Base-by-base conservation (phyloP, 2,888 invertebrate species). In the Liopterus haemorrhoidalis region DNA sequence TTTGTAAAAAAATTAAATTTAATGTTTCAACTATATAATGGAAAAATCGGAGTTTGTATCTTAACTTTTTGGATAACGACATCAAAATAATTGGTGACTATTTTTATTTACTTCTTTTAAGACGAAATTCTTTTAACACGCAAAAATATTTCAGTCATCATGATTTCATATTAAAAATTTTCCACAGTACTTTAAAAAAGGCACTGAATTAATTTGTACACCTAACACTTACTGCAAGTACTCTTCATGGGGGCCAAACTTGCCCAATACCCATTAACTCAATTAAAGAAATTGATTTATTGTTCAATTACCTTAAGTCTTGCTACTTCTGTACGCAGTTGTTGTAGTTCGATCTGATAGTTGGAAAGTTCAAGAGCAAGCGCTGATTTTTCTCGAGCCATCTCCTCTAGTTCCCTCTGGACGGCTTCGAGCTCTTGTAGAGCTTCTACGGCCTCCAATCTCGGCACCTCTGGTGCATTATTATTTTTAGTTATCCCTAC, bases 251-350 rank as follows among this genome's bases (percentile, higher is more conserved):
- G n/a, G n/a, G n/a, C n/a, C n/a, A n/a, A n/a, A n/a, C n/a, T n/a
- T n/a, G n/a, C n/a, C n/a, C 27, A 14, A 25, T n/a, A 25, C n/a
- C 1, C 19, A 22, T 11, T 8, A 22, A 36, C 12, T 11, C 14
- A 20, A 30, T 5, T 12, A 37, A 39, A 16, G 8, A 40, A 19
- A 25, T 28, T 8, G 9, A 24, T 8, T 47, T 9, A 20, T 16
- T 30, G 46, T 49, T 53, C 33, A 51, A 52, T 59, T 58, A 84
- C 82, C 76, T 85, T 85, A 56, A 86, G 66, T 55, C 79, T 75
- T 27, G 77, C 74, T 54, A 85, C 75, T 67, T 87, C 85, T 45
- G 74, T 74, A 55, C 80, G 74, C 43, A 86, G 69, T 54, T 76
- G 70, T 50, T 78, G 76, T 46, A 85, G 74, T 61, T 87, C 84